Base-by-base conservation (phyloP, 2,797 vertebrate genomes). In the Eupleurogrammus muticus region DNA sequence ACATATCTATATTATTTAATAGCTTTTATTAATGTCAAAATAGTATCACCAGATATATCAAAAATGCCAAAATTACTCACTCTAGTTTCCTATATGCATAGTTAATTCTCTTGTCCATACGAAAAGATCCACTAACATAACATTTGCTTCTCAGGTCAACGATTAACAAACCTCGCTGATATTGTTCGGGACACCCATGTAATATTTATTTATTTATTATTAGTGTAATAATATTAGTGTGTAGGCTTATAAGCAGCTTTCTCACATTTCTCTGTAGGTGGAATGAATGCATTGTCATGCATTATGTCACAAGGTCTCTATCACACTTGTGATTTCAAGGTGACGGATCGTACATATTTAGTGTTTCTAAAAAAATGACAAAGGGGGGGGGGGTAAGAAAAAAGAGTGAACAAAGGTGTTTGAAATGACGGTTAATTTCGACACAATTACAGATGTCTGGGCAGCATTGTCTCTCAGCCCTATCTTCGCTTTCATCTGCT, bases 401-500 rank as follows among this genome's bases (percentile, higher is more conserved):
- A 61, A 11, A 40, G 13, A 7, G 40, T 57, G 70, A 75, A 83
- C 59, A 83, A 80, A 84, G 46, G 11, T 57, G 55, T 60, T 64
- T 64, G 48, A 75, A 50, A 40, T 44, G 10, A 48, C 23, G 66
- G 68, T 71, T 68, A 10, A 42, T 72, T 66, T 77, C 19, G 60
- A 68, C 58, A 64, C 70, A 78, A 65, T 79, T 72, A 49, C 61
- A 68, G 17, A 34, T 56, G 48, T 69, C 57, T 65, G 42, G 20
- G 47, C 59, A 64, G 46, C 17, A 7, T 74, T 72, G 62, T 63
- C 48, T 63, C 48, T 52, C 53, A 9, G 20, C 38, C 32, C 73
- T 66, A 71, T 76, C 61, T 64, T 35, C 24, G 51, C 72, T 87
- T 79, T 73, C 69, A 84, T 79, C 79, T 72, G 38, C 47, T 70